phyloP scores from a whole-genome alignment of 2,797 vertebrate species.

The Characodon lateralis region DNA sequence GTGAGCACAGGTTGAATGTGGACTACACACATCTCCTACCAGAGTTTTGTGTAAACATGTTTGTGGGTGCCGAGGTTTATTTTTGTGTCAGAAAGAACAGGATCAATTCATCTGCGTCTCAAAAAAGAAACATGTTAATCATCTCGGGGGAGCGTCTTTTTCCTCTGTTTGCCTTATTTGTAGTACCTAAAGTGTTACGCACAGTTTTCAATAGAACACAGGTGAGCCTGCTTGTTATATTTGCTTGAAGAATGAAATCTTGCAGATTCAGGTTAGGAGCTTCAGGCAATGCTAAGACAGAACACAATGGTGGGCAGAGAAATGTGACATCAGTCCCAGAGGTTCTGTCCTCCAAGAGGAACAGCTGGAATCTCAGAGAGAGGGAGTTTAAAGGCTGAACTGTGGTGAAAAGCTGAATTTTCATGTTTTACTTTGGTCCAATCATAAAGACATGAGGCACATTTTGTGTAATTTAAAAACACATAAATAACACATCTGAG shows the following conservation, averaged over 20 bases:
- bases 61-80: not conserved
- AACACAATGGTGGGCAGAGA: not conserved
- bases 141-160: not conserved
- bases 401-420: not conserved
- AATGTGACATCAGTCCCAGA: not conserved
- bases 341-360: conserved; percentile 1
- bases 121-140: not conserved
- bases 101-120: not conserved
- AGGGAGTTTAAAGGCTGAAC: not conserved
- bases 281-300: not conserved
- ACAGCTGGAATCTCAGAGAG: not conserved
- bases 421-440: not conserved
- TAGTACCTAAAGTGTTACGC: not conserved
- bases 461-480: not conserved
- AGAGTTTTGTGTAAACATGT: not conserved
- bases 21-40: not conserved
- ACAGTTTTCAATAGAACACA: not conserved
- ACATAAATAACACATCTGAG: too few relatives aligned
- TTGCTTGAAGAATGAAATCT: not conserved
- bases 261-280: not conserved
- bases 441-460: not conserved
- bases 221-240: not conserved
- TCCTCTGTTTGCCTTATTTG: not conserved
- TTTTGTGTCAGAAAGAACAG: not conserved
- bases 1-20: not conserved